A percentile compares a stretch with the other conserved stretches of the same genome.
Conservation (phyloP, 2,888 invertebrate species). For the Cerceris ruficornis region DNA sequence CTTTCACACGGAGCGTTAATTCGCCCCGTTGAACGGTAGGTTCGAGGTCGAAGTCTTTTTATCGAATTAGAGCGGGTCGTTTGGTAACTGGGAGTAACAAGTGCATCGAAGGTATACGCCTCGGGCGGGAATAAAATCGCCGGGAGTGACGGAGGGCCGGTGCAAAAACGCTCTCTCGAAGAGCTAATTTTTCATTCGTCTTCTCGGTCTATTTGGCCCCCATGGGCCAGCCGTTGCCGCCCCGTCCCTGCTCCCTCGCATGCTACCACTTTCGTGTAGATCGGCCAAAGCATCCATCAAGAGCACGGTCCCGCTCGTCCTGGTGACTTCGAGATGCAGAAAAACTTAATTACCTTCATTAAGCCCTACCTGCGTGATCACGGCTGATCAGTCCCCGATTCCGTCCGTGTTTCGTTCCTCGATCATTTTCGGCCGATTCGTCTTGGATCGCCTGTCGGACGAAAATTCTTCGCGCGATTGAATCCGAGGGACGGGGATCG, state of each 20-base stretch:
- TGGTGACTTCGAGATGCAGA: conserved; percentile 72
- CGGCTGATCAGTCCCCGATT: conserved; percentile 65
- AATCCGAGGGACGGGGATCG: no score
- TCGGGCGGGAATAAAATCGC: conserved; percentile 65
- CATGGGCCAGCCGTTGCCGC: background rate
- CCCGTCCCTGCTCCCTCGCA: conserved; percentile 42
- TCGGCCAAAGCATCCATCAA: conserved; percentile 75
- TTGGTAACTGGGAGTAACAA: conserved; percentile 54
- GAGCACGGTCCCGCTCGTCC: conserved; percentile 61
- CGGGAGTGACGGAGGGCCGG: conserved; percentile 62
- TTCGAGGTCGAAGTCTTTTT: conserved; percentile 42
- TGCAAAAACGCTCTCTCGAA: conserved; percentile 63
- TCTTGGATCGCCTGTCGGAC: conserved; percentile 55
- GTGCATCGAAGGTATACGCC: conserved; percentile 63
- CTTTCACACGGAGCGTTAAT: background rate
- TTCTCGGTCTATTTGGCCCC: conserved; percentile 66
- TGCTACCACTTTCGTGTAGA: conserved; percentile 69
- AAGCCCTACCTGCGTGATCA: conserved; percentile 68
- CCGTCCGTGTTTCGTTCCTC: conserved; percentile 33
- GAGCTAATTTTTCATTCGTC: conserved; percentile 76
- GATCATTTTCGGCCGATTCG: conserved; percentile 56
- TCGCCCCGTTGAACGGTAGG: background rate
- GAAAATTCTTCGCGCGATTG: conserved; percentile 37
- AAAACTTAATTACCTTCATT: conserved; percentile 82
- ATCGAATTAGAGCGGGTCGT: conserved; percentile 49